Evolutionary conservation across 2,113 vertebrate species (phyloP), one percentile per base, ranked within the genome.

Genomic region (Coreoperca whiteheadi): DNA sequence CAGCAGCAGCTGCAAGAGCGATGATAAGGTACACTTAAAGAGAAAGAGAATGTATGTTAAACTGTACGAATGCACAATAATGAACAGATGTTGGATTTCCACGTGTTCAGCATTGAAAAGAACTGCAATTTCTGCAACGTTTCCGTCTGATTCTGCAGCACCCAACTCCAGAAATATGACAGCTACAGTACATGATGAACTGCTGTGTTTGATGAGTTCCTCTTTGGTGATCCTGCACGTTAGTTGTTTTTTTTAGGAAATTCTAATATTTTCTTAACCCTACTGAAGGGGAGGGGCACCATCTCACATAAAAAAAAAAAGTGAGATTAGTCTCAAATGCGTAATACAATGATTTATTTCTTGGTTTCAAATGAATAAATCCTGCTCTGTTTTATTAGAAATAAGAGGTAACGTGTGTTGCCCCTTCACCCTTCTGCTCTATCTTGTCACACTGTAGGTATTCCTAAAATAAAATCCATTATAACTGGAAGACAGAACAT

Each of bases 401-500:
- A 56, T 66, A 14, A 57, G 63, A 78, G 61, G 74, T 46, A n/a
- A 68, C 64, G 41, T 34, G 20, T 53, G 53, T 54, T 59, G 68
- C 61, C 74, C 48, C 50, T 48, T 66, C 69, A 46, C 21, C 48
- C 43, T 43, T 81, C 66, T 0, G 0, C 53, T 79, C 69, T 64
- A 73, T 15, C 46, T 61, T 9, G 11, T 75, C 77, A 79, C 63
- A 76, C 74, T 61, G 51, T 70, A 79, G 28, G 46, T 41, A 41
- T 83, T 41, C 48, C 41, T 63, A 71, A 85, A 73, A 56, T n/a
- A 63, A 60, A 78, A 64, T 64, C 30, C 3, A 73, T 69, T 32
- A n/a, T 71, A 79, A 73, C 79, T 83, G 91, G 90, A 94, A 93
- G 90, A 93, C 91, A 85, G 81, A 78, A 60, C 91, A 89, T 91